Conservation (phyloP, 2,113 vertebrate species). For the Lasiurus borealis region DNA sequence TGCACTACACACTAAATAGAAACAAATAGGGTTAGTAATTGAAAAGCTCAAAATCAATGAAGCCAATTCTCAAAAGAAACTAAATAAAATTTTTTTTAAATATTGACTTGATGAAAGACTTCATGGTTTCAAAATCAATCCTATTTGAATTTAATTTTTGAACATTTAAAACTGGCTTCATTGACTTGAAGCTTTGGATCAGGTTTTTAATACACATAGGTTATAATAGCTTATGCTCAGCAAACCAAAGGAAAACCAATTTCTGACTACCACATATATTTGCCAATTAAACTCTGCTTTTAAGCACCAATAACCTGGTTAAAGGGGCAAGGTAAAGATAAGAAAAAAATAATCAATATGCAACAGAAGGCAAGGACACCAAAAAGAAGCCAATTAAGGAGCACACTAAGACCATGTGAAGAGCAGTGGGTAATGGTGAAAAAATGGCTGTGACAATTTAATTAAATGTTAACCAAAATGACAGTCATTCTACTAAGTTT, state of each 20-base stretch:
- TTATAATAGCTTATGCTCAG: background rate
- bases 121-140: conserved; percentile 51
- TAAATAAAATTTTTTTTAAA: background rate
- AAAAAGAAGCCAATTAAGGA: conserved; percentile 61
- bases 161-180: conserved; percentile 72
- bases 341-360: conserved; percentile 45
- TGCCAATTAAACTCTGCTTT: conserved; percentile 37
- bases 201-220: conserved; percentile 26
- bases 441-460: conserved; percentile 31
- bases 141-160: conserved; percentile 11
- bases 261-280: conserved; percentile 29
- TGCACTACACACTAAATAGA: conserved; percentile 25
- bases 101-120: conserved; percentile 18
- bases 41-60: conserved; percentile 66
- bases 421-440: background rate
- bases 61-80: conserved; percentile 65
- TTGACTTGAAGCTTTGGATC: conserved; percentile 56
- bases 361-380: conserved; percentile 46
- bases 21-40: conserved; percentile 68
- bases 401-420: background rate
- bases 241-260: conserved; percentile 59
- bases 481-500: conserved; percentile 49
- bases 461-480: conserved; percentile 59
- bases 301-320: conserved; percentile 33
- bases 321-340: conserved; percentile 41